phyloP scores from a whole-genome alignment of 2,113 vertebrate species.

The Seriola dumerili region DNA sequence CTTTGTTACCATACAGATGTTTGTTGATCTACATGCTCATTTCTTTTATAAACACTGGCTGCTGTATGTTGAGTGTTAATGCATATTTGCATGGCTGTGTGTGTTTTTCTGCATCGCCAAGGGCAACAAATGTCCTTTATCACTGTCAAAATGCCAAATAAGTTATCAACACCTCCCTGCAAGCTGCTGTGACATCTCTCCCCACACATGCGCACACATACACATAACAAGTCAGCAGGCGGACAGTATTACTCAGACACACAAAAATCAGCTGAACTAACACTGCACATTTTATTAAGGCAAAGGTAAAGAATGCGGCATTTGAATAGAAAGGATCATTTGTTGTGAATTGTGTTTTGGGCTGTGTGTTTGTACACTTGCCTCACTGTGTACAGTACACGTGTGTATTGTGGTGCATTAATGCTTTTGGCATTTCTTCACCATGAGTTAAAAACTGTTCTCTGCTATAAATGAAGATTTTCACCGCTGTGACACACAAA shows the following conservation, averaged over 20 bases:
- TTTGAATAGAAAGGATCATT: conserved; percentile 40
- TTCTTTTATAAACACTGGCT: background rate
- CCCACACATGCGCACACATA: conserved; percentile 38
- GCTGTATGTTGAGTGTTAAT: conserved; percentile 22
- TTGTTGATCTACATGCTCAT: conserved; percentile 12
- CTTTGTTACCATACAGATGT: conserved; percentile 10
- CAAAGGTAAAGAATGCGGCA: conserved; percentile 20
- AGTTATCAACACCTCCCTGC: conserved; percentile 68
- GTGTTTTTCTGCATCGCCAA: conserved; percentile 55
- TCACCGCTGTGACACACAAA: conserved; percentile 74
- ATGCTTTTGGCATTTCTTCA: conserved; percentile 67
- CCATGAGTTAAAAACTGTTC: conserved; percentile 56
- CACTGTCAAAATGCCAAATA: conserved; percentile 76
- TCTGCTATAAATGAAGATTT: conserved; percentile 76
- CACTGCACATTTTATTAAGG: conserved; percentile 36
- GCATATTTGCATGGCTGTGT: conserved; percentile 45
- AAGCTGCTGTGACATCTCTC: conserved; percentile 64
- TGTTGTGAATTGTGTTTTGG: conserved; percentile 16
- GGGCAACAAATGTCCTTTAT: conserved; percentile 75
- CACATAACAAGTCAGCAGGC: conserved; percentile 34
- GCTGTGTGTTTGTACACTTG: background rate
- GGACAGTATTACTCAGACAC: conserved; percentile 42
- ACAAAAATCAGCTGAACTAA: conserved; percentile 36
- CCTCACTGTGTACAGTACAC: conserved; percentile 13
- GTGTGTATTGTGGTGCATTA: conserved; percentile 31